phyloP scores from a whole-genome alignment of 2,888 invertebrate species.

The Colletes collaris region DNA sequence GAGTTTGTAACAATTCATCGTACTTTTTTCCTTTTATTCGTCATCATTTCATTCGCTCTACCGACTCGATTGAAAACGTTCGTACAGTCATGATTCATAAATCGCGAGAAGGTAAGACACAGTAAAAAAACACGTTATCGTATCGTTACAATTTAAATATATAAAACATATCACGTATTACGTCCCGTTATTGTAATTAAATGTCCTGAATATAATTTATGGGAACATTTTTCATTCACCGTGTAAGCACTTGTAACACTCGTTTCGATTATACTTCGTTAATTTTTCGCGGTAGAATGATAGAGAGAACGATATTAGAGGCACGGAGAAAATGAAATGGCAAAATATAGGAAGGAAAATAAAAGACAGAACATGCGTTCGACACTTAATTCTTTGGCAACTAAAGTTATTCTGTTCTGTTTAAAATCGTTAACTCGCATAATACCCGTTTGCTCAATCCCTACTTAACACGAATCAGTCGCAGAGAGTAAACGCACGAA shows the following conservation, averaged over 20 bases:
- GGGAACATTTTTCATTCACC: slow-evolving; percentile 16
- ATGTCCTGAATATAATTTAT: neutral
- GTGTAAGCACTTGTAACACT: slow-evolving; percentile 14
- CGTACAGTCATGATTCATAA: neutral
- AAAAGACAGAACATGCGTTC: neutral
- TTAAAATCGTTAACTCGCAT: slow-evolving; percentile 32
- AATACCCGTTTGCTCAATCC: neutral
- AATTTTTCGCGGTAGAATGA: neutral
- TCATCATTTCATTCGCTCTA: slow-evolving; percentile 45
- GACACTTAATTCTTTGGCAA: slow-evolving; percentile 10
- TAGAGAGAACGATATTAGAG: neutral
- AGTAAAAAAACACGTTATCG: neutral
- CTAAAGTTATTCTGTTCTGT: slow-evolving; percentile 22
- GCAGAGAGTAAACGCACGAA: slow-evolving; percentile 5
- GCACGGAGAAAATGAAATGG: too few species aligned
- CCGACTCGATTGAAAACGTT: slow-evolving; percentile 8
- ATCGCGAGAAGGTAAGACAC: neutral
- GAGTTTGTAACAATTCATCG: slow-evolving; percentile 2
- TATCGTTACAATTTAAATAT: neutral
- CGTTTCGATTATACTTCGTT: neutral
- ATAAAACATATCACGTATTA: too few species aligned
- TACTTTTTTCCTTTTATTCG: slow-evolving; percentile 47
- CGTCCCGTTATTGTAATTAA: too few species aligned
- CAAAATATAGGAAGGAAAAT: neutral
- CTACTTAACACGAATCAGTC: neutral